These are phyloP conservation scores for Bruchidius siliquastri DNA, from an alignment of 2,888 invertebrate species.

Conservation along the genomic window DNA sequence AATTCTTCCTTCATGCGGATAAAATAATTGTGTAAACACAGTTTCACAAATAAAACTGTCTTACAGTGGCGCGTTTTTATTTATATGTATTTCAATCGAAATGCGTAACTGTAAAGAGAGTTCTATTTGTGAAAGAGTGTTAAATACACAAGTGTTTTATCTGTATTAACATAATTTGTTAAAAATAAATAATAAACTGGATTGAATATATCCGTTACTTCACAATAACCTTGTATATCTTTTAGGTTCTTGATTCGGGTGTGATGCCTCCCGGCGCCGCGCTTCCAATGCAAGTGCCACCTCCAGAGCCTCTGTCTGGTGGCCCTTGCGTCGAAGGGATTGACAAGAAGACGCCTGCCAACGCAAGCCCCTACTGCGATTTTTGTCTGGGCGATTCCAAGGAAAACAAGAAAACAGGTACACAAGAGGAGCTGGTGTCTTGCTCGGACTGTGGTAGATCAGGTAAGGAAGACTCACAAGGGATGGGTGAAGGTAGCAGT, in stretches of 20 bases:
- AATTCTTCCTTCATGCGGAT: too few relatives aligned
- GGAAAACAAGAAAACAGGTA: slow-evolving; percentile 94
- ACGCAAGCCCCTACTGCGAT: slow-evolving; percentile 92
- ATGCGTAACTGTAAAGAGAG: too few relatives aligned
- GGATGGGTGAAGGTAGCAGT: slow-evolving; percentile 5
- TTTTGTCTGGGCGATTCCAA: slow-evolving; percentile 95
- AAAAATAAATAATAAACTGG: too few relatives aligned
- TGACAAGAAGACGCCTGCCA: slow-evolving; percentile 53
- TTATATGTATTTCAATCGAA: too few relatives aligned
- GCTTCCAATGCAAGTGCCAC: neutral
- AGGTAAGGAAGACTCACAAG: slow-evolving; percentile 60
- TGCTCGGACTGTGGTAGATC: slow-evolving; percentile 99
- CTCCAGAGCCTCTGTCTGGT: neutral
- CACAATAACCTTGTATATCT: too few relatives aligned
- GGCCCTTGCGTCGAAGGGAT: slow-evolving; percentile 21
- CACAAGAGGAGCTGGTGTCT: slow-evolving; percentile 91
- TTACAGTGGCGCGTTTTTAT: too few relatives aligned
- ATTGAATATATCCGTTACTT: too few relatives aligned
- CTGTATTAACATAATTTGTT: too few relatives aligned
- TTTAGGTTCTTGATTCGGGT: neutral
- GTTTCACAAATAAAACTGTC: too few relatives aligned
- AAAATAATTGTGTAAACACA: too few relatives aligned
- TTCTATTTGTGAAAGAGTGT: too few relatives aligned
- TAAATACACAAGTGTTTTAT: too few relatives aligned
- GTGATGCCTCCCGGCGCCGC: neutral